Base-by-base conservation (phyloP, 2,888 invertebrate species). In the Emmelina monodactyla region DNA sequence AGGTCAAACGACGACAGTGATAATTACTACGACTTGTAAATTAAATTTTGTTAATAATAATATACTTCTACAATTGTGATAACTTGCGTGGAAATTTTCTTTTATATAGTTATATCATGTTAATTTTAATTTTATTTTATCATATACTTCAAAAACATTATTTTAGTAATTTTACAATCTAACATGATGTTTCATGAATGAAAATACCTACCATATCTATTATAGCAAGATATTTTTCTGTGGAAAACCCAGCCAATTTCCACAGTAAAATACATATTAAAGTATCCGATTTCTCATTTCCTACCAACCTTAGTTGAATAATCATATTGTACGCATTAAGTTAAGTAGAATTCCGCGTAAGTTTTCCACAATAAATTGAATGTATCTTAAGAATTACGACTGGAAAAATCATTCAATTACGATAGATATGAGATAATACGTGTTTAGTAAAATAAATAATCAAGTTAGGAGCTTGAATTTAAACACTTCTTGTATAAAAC, bases 221-320 rank as follows among this genome's bases (percentile, higher is more conserved):
- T 31, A 29, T 14, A 37, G 30, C 11, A 11, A 13, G 34, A 37
- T 42, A 50, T 61, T 63, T 58, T 50, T 56, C 54, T 61, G 61
- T 66, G 66, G 62, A 64, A 64, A 54, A 47, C 38, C 64, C 67
- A 69, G 67, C 70, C 69, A 55, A 56, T 65, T 66, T 67, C 65
- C 61, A 65, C 55, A 62, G 51, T 62, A 47, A 56, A 62, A 59
- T 49, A 45, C 33, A 31, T 14, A 42, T 35, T 14, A 30, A 15
- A 14, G 14, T 30, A 33, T 19, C 14, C 16, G 22, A 33, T 22
- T n/a, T n/a, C n/a, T n/a, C n/a, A n/a, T 36, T 33, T n/a, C 14
- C 16, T 32, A 6, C 12, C 6, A 14, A 19, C 1, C n/a, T 5
- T 13, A 10, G 4, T 32, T 36, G n/a, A 14, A 35, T 35, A 13